Evolutionary conservation across 2,113 vertebrate genomes (phyloP), one percentile per base, ranked within the genome.

Genomic region (Calyptomena viridis): DNA sequence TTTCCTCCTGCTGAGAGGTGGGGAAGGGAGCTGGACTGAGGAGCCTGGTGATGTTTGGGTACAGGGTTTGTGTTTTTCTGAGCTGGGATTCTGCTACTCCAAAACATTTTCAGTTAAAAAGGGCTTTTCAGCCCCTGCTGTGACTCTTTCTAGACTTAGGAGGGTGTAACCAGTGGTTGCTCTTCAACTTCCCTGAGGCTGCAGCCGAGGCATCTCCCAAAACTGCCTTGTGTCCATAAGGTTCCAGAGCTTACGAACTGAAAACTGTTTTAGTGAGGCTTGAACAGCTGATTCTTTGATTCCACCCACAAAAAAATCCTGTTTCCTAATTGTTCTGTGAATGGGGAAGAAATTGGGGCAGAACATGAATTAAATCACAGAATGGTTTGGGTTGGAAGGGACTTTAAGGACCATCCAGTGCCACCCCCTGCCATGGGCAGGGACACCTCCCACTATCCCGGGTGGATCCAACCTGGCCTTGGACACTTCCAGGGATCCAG

Each of bases 1-100:
- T 97, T 95, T 94, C 84, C 91, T 90, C 27, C 79, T 52, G 49
- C 73, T 14, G 44, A 42, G 84, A 42, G 85, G 44, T 64, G 85
- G 79, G 62, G 77, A 84, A 68, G 64, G 66, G 72, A 74, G 46
- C 35, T 84, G 89, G 60, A 2, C 76, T 35, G 74, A 39, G 60
- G 60, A 39, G 21, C 6, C 73, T 52, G 66, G 20, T 53, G 76
- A 12, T 42, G 4, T 37, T 23, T 89, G 49, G 40, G 44, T 28
- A 14, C 22, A 11, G 42, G 52, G 28, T 60, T 82, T 9, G 20
- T 82, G 40, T 53, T 82, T 23, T 77, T 68, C 71, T 91, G 67
- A 49, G 66, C 58, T 82, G 46, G 18, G 9, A 40, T 67, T 83
- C 62, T 91, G 37, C 42, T 73, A 5, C n/a, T 89, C 40, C 7